These are phyloP conservation scores for Clivina fossor DNA, from an alignment of 2,888 invertebrate genomes.

Conservation along the genomic window DNA sequence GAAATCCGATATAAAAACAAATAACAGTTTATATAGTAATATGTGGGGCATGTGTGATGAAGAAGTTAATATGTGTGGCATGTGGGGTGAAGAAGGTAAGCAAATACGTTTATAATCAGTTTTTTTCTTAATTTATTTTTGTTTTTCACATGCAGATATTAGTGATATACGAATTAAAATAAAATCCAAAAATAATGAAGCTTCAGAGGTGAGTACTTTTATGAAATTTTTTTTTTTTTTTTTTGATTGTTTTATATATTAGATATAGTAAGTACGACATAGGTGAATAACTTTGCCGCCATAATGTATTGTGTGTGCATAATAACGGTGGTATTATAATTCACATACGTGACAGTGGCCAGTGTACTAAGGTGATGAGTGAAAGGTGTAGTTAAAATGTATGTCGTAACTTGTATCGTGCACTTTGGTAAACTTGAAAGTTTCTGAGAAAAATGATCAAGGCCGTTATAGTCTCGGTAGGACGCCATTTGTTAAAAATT, in stretches of 20 bases:
- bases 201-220: slow-evolving; percentile 12
- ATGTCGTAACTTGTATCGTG: slow-evolving; percentile 27
- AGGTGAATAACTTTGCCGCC: slow-evolving; percentile 38
- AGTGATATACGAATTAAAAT: slow-evolving; percentile 18
- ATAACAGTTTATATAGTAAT: too few relatives aligned
- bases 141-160: slow-evolving; percentile 13
- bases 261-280: too few relatives aligned
- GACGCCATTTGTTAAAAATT: slow-evolving; percentile 52
- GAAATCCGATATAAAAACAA: too few relatives aligned
- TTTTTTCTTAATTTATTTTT: too few relatives aligned
- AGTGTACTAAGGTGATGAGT: slow-evolving; percentile 12
- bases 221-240: too few relatives aligned
- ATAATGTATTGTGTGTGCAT: slow-evolving; percentile 32
- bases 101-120: too few relatives aligned
- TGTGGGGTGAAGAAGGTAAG: too few relatives aligned
- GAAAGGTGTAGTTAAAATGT: slow-evolving; percentile 3
- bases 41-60: too few relatives aligned
- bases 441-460: slow-evolving; percentile 54
- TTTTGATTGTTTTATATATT: slow-evolving; percentile 5
- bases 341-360: slow-evolving; percentile 16
- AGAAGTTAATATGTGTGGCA: too few relatives aligned
- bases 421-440: slow-evolving; percentile 36
- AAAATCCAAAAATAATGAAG: slow-evolving; percentile 1
- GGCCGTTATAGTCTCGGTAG: slow-evolving; percentile 48
- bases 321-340: slow-evolving; percentile 10